phyloP scores from a whole-genome alignment of 2,113 vertebrate species.

The Sinocyclocheilus grahami region DNA sequence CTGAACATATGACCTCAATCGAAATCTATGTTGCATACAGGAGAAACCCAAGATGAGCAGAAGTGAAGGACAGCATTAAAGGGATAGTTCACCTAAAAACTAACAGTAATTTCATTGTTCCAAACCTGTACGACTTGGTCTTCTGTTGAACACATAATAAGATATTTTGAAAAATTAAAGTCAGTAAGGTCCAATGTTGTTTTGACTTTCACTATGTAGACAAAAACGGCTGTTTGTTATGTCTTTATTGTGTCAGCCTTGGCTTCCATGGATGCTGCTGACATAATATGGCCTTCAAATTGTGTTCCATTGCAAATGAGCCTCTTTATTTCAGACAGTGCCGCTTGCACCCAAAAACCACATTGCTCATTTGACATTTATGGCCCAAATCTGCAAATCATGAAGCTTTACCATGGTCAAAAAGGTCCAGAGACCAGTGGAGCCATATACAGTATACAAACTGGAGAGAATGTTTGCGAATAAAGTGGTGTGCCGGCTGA shows the following conservation, averaged over 20 bases:
- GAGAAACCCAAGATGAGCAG: slow-evolving; percentile 18
- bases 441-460: slow-evolving; percentile 54
- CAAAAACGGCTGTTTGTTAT: background rate
- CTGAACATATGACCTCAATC: background rate
- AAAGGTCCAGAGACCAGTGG: slow-evolving; percentile 45
- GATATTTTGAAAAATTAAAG: background rate
- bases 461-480: slow-evolving; percentile 64
- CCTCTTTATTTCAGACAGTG: background rate
- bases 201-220: background rate
- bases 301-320: background rate
- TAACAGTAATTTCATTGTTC: background rate
- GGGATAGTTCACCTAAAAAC: background rate
- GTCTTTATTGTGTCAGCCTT: slow-evolving; percentile 16
- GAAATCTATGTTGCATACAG: background rate
- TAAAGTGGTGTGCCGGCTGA: slow-evolving; percentile 62
- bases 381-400: slow-evolving; percentile 38
- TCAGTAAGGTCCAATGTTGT: background rate
- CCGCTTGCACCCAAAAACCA: slow-evolving; percentile 21
- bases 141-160: background rate
- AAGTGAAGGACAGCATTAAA: slow-evolving; percentile 8
- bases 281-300: slow-evolving; percentile 26
- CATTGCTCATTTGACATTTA: slow-evolving; percentile 46
- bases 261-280: slow-evolving; percentile 1
- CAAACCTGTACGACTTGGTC: background rate
- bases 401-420: slow-evolving; percentile 25